Evolutionary conservation across 2,797 vertebrate genomes (phyloP).

Genomic region (Bovichtus variegatus): DNA sequence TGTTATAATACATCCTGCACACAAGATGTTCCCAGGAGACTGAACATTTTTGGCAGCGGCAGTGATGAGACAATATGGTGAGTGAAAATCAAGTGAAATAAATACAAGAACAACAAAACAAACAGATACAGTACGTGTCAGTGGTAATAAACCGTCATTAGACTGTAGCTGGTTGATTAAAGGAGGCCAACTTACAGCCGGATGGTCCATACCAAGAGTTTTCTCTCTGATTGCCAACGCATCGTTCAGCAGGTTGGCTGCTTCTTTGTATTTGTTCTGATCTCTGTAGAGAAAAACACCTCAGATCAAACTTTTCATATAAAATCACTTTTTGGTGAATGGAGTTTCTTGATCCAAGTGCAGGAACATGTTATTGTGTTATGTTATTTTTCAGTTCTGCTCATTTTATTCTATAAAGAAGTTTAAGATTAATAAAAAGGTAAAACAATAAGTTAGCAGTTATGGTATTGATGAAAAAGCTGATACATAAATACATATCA

Average conservation of each 20-base stretch:
- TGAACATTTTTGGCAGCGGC: neutral
- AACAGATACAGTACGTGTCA: neutral
- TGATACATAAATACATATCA: neutral
- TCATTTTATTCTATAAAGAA: neutral
- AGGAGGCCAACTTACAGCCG: constrained; percentile 83
- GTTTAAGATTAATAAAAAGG: neutral
- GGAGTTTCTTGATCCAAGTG: neutral
- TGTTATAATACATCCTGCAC: neutral
- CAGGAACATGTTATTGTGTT: neutral
- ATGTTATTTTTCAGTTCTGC: neutral
- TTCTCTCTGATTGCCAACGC: constrained; percentile 91
- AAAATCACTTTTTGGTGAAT: neutral
- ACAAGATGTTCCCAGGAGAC: neutral
- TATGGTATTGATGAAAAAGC: neutral
- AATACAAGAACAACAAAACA: neutral
- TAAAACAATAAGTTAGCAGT: neutral
- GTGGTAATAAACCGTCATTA: neutral
- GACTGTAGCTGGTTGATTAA: neutral
- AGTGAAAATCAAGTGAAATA: neutral
- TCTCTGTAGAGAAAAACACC: constrained; percentile 79
- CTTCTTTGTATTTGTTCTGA: constrained; percentile 94
- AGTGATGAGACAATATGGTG: neutral
- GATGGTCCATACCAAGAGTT: constrained; percentile 91
- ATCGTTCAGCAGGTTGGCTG: constrained; percentile 91
- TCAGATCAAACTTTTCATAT: neutral